Conservation (phyloP, 1,140 invertebrate species). For the Elysia chlorotica region DNA sequence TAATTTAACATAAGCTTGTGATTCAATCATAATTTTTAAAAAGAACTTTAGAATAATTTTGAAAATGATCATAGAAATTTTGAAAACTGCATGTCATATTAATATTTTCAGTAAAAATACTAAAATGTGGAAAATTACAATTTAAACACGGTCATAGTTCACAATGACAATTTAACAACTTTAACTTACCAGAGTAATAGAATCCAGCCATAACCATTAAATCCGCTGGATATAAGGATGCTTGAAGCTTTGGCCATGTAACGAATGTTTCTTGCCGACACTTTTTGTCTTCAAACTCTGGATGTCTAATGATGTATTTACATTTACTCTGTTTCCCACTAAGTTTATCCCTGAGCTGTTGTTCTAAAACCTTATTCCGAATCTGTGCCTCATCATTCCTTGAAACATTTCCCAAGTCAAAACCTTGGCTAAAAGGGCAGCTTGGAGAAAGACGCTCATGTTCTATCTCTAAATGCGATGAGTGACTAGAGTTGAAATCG, state of each 20-base stretch:
- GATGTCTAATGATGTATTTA: slow-evolving; percentile 20
- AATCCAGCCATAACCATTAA: slow-evolving; percentile 26
- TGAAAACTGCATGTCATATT: no score
- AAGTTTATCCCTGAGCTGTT: slow-evolving; percentile 6
- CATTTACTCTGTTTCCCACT: neutral
- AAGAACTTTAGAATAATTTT: no score
- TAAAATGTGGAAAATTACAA: no score
- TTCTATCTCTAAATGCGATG: neutral
- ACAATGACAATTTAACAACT: neutral
- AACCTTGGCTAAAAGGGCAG: slow-evolving; percentile 23
- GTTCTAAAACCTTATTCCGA: neutral
- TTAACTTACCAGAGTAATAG: slow-evolving; percentile 27
- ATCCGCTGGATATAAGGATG: neutral
- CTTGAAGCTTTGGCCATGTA: slow-evolving; percentile 21
- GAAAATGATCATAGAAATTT: no score
- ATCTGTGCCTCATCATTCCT: slow-evolving; percentile 11
- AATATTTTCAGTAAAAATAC: no score
- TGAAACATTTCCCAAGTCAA: slow-evolving; percentile 25
- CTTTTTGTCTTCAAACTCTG: slow-evolving; percentile 21
- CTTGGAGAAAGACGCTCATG: slow-evolving; percentile 15
- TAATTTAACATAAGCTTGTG: no score
- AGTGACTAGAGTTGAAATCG: neutral
- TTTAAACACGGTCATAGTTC: no score
- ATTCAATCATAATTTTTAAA: no score
- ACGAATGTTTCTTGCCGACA: slow-evolving; percentile 16